Evolutionary conservation across 2,888 invertebrate species (phyloP), one percentile per base, ranked within the genome.

Genomic region (Synanthedon tipuliformis): DNA sequence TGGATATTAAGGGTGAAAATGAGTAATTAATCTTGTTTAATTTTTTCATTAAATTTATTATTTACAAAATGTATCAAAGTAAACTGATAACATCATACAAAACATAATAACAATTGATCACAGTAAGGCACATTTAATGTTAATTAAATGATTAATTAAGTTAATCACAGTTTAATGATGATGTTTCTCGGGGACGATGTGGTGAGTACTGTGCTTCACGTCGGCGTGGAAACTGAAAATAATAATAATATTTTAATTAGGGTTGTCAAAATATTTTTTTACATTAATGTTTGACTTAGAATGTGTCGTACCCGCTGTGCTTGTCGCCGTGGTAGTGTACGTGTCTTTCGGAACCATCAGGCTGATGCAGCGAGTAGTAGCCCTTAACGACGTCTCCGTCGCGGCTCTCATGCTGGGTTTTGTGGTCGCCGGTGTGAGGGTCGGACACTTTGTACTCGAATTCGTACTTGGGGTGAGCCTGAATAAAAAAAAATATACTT

Each of bases 361-460:
- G 82, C 62, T 89, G 84, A 60, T 86, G 81, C 52, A 89, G 73
- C 40, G 81, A 78, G 71, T 90, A 90, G 65, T 87, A 64, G 45
- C 90, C 90, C 68, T 87, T 82, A 52, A 90, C 90, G 40, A 78
- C 81, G 62, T 89, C 85, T 3, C 90, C 90, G 68, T 88, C 84
- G 53, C 81, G 76, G 57, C 76, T 72, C 68, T 89, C 88, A 48
- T 78, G 71, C 67, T 84, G 84, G 50, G 73, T 68, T 69, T 86
- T 84, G 61, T 72, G 66, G 66, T 88, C 88, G 12, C 85, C 85
- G 54, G 88, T 88, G 67, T 86, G 81, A 41, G 73, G 76, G 64
- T 88, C 88, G 55, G 75, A 69, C 48, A 88, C 88, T 61, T 81
- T 81, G 68, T 88, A 88, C 57, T 73, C 81, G 63, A 81, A 86